Conservation (phyloP, 2,888 invertebrate genomes). For the Rhimphoctona megacephalus region DNA sequence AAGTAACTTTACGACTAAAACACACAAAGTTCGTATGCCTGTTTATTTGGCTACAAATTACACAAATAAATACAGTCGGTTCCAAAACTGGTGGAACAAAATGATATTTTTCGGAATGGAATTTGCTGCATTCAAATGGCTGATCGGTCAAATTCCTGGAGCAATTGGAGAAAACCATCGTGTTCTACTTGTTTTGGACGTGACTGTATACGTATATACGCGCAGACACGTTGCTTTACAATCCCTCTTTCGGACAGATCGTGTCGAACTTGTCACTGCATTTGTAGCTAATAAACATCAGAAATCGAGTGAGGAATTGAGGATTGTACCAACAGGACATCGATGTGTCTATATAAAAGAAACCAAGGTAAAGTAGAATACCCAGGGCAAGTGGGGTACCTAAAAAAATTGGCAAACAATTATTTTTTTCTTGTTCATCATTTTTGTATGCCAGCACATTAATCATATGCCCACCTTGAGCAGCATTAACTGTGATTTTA, state of each 20-base stretch:
- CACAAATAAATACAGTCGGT: background rate
- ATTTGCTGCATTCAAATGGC: background rate
- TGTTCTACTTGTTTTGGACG: background rate
- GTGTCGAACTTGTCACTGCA: conserved; percentile 72
- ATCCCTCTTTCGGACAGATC: conserved; percentile 59
- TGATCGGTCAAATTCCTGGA: background rate
- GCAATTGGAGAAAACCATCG: background rate
- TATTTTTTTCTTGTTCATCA: background rate
- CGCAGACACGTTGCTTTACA: conserved; percentile 15
- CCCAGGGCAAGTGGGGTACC: background rate
- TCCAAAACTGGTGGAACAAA: background rate
- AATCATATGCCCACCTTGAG: background rate
- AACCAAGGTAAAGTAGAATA: background rate
- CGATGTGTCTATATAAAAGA: conserved; percentile 5
- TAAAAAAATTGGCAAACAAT: background rate
- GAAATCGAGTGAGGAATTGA: conserved; percentile 19
- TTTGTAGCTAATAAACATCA: conserved; percentile 46
- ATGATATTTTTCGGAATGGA: background rate
- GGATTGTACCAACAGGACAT: conserved; percentile 6
- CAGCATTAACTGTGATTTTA: too few relatives aligned
- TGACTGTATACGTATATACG: background rate
- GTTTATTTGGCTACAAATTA: background rate
- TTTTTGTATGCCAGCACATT: background rate
- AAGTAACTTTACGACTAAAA: conserved; percentile 71
- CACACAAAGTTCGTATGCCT: conserved; percentile 45